These are phyloP conservation scores for Etia nguti DNA, from an alignment of 2,113 vertebrate genomes.

Conservation along the genomic window DNA sequence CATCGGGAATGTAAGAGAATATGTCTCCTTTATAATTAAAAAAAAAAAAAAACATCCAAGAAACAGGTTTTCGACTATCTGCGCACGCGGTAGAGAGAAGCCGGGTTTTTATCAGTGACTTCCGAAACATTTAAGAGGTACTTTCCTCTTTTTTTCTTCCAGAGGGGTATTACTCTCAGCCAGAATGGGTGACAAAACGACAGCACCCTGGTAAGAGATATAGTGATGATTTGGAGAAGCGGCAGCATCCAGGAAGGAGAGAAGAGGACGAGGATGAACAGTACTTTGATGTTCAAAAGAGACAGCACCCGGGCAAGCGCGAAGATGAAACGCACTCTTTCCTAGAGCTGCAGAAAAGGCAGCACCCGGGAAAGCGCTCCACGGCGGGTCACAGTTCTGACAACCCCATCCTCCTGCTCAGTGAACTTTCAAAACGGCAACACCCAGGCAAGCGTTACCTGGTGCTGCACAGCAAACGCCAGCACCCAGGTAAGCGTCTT, in stretches of 20 bases:
- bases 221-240: conserved; percentile 72
- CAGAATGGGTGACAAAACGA: conserved; percentile 76
- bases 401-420: conserved; percentile 42
- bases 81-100: background rate
- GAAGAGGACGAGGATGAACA: conserved; percentile 59
- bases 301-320: conserved; percentile 79
- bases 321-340: conserved; percentile 63
- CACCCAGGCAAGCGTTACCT: conserved; percentile 80
- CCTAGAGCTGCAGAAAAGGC: conserved; percentile 69
- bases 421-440: conserved; percentile 78
- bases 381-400: conserved; percentile 52
- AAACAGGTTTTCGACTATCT: background rate
- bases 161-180: conserved; percentile 68
- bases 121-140: background rate
- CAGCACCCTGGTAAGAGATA: conserved; percentile 78
- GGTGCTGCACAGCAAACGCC: conserved; percentile 65
- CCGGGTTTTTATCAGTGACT: background rate
- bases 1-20: background rate
- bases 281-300: conserved; percentile 55
- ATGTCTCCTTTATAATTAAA: background rate
- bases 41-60: background rate
- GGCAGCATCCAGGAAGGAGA: conserved; percentile 83
- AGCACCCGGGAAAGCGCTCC: conserved; percentile 79
- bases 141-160: background rate
- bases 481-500: conserved; percentile 74